Evolutionary conservation across 2,888 invertebrate genomes (phyloP).

Genomic region (Elegia similella): DNA sequence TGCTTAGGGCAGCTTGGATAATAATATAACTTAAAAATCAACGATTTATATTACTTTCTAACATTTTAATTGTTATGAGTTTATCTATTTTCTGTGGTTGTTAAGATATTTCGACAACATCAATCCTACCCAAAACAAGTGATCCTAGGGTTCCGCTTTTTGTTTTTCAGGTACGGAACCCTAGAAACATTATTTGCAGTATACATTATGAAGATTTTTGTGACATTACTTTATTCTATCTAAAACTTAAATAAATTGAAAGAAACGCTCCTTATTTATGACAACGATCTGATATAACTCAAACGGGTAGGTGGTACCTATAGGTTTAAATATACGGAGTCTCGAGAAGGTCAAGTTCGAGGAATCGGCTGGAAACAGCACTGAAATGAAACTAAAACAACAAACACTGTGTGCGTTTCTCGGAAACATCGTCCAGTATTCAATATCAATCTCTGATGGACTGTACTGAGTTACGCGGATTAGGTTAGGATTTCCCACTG

Average conservation of each 20-base stretch:
- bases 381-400: constrained; percentile 45
- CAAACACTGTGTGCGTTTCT: constrained; percentile 47
- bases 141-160: too few relatives aligned
- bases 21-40: too few relatives aligned
- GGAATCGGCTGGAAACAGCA: constrained; percentile 42
- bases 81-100: too few relatives aligned
- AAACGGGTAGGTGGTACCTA: neutral
- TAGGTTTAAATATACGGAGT: constrained; percentile 15
- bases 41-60: too few relatives aligned
- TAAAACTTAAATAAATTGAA: neutral
- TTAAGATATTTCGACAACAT: too few relatives aligned
- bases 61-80: too few relatives aligned
- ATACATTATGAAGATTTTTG: too few relatives aligned
- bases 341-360: constrained; percentile 46
- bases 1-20: too few relatives aligned
- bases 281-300: neutral
- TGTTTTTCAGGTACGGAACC: too few relatives aligned
- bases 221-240: neutral
- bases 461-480: neutral
- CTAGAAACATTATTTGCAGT: too few relatives aligned
- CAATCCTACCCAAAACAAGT: too few relatives aligned
- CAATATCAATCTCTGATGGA: constrained; percentile 8
- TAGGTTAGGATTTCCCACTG: too few relatives aligned
- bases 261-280: neutral
- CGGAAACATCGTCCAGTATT: constrained; percentile 34